Base-by-base conservation (phyloP, 1,140 invertebrate species). In the Ylistrum balloti region DNA sequence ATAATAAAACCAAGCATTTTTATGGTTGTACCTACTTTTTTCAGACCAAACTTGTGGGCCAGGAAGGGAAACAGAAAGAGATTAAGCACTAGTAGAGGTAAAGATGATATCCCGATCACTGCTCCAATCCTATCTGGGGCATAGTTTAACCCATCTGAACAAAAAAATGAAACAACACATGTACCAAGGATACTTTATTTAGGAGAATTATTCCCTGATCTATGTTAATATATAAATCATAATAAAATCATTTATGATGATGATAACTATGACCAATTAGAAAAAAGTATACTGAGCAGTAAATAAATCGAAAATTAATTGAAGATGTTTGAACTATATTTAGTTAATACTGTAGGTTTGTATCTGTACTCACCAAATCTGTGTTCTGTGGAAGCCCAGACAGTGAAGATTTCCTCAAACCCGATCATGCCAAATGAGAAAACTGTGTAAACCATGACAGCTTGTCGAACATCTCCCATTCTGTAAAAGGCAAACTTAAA, bases 131-230 rank as follows among this genome's bases (percentile, higher is more conserved):
- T 90, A 86, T 93, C 91, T 0, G 95, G 93, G n/a, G 87, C 88
- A 89, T 95, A 95, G 7, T 93, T 94, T 22, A 95, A 89, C 7
- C 95, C 95, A 93, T 94, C 95, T 95, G 92, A 74, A 94, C 91
- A 38, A 88, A 88, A 89, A 91, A 48, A 90, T 34, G 32, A 45
- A 45, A 38, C 35, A n/a, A n/a, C n/a, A n/a, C n/a, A n/a, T n/a
- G n/a, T n/a, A n/a, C n/a, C n/a, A n/a, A n/a, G n/a, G n/a, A n/a
- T n/a, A n/a, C n/a, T n/a, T n/a, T n/a, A n/a, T n/a, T n/a, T n/a
- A n/a, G n/a, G n/a, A n/a, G n/a, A n/a, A n/a, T n/a, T n/a, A n/a
- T n/a, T n/a, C n/a, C n/a, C n/a, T n/a, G n/a, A n/a, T n/a, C n/a
- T n/a, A n/a, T n/a, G n/a, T n/a, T n/a, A n/a, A n/a, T n/a, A n/a